Evolutionary conservation across 1,140 invertebrate species (phyloP), one percentile per base, ranked within the genome.

Genomic region (Akabosia matsudoensis): DNA sequence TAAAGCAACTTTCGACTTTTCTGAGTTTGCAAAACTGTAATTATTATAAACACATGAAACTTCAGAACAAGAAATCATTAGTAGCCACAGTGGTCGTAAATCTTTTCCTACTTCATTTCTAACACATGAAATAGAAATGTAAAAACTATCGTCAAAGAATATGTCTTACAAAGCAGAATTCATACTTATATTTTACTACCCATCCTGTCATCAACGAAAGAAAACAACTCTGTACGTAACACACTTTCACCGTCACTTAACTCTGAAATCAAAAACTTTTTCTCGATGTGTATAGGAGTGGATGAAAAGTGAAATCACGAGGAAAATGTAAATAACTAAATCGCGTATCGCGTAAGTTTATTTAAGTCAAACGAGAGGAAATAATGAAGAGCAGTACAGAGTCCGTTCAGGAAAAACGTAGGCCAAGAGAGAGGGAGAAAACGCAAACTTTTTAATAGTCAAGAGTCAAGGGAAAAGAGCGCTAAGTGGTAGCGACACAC

Each of bases 401-500:
- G 18, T 7, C 37, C 18, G 37, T 45, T 7, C 37, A n/a, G n/a
- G n/a, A n/a, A n/a, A n/a, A n/a, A n/a, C n/a, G n/a, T n/a, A n/a
- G n/a, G n/a, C n/a, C n/a, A n/a, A n/a, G n/a, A n/a, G n/a, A n/a
- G n/a, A n/a, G n/a, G n/a, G n/a, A n/a, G n/a, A n/a, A 45, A 45
- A 45, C 7, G 37, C 7, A 56, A 56, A 56, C 54, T 56, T 56
- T 56, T 45, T 7, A 56, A 16, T 56, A 56, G 54, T 45, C 37
- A 45, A 45, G 37, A 45, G 37, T 56, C 54, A 56, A 56, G 54
- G 54, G 54, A 56, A 56, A 56, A 56, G 54, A 7, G 54, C 54
- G 54, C 22, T n/a, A 56, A 56, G 54, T 56, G 54, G 54, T 24
- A 56, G 37, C 14, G n/a, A 56, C 54, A 56, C n/a, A 56, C 10